These are phyloP conservation scores for Asarcornis scutulata DNA, from an alignment of 2,113 vertebrate species.

Conservation along the genomic window DNA sequence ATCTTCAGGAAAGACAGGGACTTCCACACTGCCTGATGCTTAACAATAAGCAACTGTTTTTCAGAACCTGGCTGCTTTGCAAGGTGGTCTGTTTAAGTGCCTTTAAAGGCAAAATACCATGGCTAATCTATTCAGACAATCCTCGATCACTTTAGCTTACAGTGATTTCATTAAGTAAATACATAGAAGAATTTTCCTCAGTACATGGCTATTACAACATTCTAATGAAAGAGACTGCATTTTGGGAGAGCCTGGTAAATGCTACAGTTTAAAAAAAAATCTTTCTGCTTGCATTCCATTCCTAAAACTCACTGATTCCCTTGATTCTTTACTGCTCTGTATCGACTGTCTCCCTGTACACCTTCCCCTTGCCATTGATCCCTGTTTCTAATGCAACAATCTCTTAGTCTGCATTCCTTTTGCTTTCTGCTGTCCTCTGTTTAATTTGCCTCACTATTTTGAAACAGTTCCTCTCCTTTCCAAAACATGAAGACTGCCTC, in stretches of 20 bases:
- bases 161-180: neutral
- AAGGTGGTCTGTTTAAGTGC: neutral
- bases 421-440: neutral
- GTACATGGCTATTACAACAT: neutral
- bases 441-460: neutral
- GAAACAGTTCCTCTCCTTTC: neutral
- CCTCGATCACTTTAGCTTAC: neutral
- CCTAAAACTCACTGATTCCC: neutral
- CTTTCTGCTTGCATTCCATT: neutral
- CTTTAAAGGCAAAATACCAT: neutral
- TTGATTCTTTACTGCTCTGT: neutral
- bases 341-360: neutral
- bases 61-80: neutral
- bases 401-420: neutral
- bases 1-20: neutral
- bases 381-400: neutral
- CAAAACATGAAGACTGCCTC: neutral
- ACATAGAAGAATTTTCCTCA: neutral
- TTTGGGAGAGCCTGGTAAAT: neutral
- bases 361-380: neutral
- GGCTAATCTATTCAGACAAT: neutral
- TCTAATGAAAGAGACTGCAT: neutral
- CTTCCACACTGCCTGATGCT: neutral
- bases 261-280: neutral
- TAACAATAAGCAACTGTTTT: neutral